phyloP scores from a whole-genome alignment of 2,888 invertebrate genomes.

The Tortricodes alternella region DNA sequence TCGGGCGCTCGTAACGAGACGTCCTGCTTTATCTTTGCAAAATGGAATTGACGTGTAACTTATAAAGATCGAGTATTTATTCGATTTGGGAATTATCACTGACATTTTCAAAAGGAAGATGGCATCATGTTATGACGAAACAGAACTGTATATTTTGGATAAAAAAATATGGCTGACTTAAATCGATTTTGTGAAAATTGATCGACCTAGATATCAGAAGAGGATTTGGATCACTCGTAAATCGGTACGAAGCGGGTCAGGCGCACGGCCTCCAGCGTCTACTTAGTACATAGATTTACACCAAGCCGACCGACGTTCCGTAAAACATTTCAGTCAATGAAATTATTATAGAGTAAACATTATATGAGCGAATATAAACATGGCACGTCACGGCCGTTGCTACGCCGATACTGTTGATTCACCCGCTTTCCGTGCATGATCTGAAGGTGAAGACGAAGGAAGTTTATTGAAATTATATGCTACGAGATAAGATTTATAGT shows the following conservation, averaged over 20 bases:
- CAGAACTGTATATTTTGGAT: too few species aligned
- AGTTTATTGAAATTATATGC: conserved; percentile 69
- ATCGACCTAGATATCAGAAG: conserved; percentile 25
- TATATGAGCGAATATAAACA: conserved; percentile 70
- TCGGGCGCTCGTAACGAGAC: conserved; percentile 42
- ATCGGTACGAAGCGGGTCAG: conserved; percentile 15
- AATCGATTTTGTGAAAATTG: conserved; percentile 21
- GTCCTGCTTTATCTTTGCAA: conserved; percentile 46
- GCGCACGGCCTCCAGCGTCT: conserved; percentile 23
- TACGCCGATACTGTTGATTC: conserved; percentile 62
- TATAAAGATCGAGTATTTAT: conserved; percentile 17
- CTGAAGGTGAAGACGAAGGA: conserved; percentile 71
- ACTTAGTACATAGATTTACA: conserved; percentile 33
- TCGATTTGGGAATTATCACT: conserved; percentile 18
- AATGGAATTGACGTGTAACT: conserved; percentile 26
- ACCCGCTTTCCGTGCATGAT: conserved; percentile 56
- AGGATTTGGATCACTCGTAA: conserved; percentile 20
- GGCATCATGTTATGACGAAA: neutral
- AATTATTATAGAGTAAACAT: conserved; percentile 74
- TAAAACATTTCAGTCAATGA: conserved; percentile 71
- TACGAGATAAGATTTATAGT: conserved; percentile 73
- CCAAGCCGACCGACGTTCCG: conserved; percentile 40
- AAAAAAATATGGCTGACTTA: too few species aligned
- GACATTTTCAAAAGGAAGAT: conserved; percentile 7
- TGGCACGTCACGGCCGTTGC: conserved; percentile 66